phyloP scores from a whole-genome alignment of 2,888 invertebrate genomes.

The Drosophila lacicola region DNA sequence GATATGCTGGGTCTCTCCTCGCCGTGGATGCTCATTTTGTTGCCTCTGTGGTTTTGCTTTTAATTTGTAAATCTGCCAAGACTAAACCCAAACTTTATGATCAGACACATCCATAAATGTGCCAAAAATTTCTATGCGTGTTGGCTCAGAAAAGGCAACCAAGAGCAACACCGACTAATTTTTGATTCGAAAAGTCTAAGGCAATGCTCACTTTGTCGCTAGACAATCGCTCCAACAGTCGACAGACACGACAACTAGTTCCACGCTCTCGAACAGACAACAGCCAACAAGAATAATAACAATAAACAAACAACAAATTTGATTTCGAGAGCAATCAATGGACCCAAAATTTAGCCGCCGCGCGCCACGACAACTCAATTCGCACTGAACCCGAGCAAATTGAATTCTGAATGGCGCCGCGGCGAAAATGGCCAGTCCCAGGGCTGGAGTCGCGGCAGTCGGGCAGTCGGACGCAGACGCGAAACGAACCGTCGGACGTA shows the following conservation, averaged over 20 bases:
- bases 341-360: constrained; percentile 31
- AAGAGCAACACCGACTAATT: constrained; percentile 2
- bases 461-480: background rate
- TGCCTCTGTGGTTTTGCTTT: background rate
- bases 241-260: background rate
- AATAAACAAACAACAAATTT: constrained; percentile 6
- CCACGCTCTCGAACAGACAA: background rate
- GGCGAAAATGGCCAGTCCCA: constrained; percentile 16
- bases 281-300: background rate
- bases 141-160: background rate
- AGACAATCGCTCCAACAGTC: background rate
- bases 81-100: background rate
- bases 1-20: constrained; percentile 63
- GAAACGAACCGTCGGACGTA: constrained; percentile 5
- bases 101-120: background rate
- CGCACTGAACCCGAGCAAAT: constrained; percentile 59
- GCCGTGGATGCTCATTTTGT: constrained; percentile 3
- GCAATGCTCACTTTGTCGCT: constrained; percentile 33
- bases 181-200: background rate
- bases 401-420: constrained; percentile 22
- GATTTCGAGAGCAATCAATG: constrained; percentile 13
- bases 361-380: constrained; percentile 56
- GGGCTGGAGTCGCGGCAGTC: constrained; percentile 7
- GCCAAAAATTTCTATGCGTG: background rate
- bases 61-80: background rate